Evolutionary conservation across 1,140 invertebrate species (phyloP).

Genomic region (Eupristina koningsbergeri): DNA sequence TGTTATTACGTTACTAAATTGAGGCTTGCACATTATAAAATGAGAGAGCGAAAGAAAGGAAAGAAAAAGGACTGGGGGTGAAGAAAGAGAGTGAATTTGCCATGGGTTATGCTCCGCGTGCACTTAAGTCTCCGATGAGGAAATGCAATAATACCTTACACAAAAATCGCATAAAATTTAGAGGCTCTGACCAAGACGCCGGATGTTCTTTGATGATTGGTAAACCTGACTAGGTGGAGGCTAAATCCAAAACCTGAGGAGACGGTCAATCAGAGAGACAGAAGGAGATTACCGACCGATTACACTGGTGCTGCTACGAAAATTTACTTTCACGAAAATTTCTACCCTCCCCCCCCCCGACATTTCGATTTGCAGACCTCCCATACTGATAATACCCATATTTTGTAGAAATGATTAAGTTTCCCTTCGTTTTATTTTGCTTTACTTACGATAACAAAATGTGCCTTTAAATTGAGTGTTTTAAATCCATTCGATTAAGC

Average conservation of each 20-base stretch:
- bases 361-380: no score
- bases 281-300: no score
- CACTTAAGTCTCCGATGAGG: constrained; percentile 44
- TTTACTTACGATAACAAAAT: background rate
- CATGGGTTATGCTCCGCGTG: constrained; percentile 32
- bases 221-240: background rate
- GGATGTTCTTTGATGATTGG: constrained; percentile 45
- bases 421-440: background rate
- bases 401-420: background rate
- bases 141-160: constrained; percentile 50
- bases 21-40: background rate
- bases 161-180: constrained; percentile 51
- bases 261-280: background rate
- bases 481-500: background rate
- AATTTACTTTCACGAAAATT: no score
- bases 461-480: background rate
- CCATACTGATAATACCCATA: background rate
- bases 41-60: background rate
- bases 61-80: no score
- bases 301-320: no score
- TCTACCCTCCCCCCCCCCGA: no score
- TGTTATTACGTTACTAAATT: background rate
- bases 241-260: background rate
- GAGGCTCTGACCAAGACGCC: constrained; percentile 42
- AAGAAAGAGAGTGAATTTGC: constrained; percentile 11